These are phyloP conservation scores for Chaetogeoica ovagalla DNA, from an alignment of 2,888 invertebrate species.

Conservation along the genomic window DNA sequence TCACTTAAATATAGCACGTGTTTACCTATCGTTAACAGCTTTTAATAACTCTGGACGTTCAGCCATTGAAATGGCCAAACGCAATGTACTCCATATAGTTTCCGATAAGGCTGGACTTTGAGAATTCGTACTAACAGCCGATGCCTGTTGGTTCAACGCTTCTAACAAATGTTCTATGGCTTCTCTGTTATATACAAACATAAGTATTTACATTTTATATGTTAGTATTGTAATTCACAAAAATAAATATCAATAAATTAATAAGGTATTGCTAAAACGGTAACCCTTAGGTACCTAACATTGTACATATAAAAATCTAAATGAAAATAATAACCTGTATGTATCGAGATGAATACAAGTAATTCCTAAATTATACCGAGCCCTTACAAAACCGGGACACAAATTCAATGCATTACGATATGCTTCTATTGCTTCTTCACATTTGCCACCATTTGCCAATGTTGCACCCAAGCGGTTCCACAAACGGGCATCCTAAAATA, in stretches of 20 bases:
- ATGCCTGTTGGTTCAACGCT: slow-evolving; percentile 89
- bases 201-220: slow-evolving; percentile 1
- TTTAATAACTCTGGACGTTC: slow-evolving; percentile 64
- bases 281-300: no score
- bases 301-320: neutral
- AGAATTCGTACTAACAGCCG: slow-evolving; percentile 66
- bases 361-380: slow-evolving; percentile 96
- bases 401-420: slow-evolving; percentile 88
- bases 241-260: neutral
- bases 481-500: slow-evolving; percentile 77
- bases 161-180: slow-evolving; percentile 94
- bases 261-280: no score
- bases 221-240: neutral
- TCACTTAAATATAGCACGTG: neutral
- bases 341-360: slow-evolving; percentile 95
- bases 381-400: slow-evolving; percentile 94
- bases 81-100: slow-evolving; percentile 90
- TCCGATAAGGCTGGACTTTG: slow-evolving; percentile 71
- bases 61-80: slow-evolving; percentile 78
- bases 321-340: slow-evolving; percentile 65
- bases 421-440: slow-evolving; percentile 95
- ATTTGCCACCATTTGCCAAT: slow-evolving; percentile 89
- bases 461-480: slow-evolving; percentile 99
- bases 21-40: slow-evolving; percentile 64
- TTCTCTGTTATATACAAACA: slow-evolving; percentile 66